Percentiles rank a stretch among this genome's conserved stretches.
Evolutionary conservation across 2,888 invertebrate species (phyloP).

Genomic region (Luffia ferchaultella): DNA sequence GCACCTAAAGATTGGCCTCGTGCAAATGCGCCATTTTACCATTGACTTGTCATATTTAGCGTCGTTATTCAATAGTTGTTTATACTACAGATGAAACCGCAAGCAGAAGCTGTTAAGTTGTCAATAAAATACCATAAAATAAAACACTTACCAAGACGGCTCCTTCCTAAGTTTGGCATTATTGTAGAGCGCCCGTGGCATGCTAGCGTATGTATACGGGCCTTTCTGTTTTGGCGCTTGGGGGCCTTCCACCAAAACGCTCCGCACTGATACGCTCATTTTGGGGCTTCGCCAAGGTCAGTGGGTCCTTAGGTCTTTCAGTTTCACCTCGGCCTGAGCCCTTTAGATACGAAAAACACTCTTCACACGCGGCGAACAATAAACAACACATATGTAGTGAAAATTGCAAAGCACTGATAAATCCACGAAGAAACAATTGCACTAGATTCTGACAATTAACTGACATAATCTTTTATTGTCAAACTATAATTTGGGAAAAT

Average conservation of each 20-base stretch:
- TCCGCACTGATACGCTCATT: conserved; percentile 49
- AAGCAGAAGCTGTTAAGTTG: no score
- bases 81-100: no score
- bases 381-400: conserved; percentile 36
- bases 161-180: conserved; percentile 59
- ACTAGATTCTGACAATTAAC: conserved; percentile 2
- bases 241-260: conserved; percentile 50
- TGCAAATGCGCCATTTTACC: no score
- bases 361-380: conserved; percentile 31
- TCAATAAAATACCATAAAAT: no score
- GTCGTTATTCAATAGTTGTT: no score
- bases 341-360: conserved; percentile 23
- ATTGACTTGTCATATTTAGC: no score
- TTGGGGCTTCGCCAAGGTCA: conserved; percentile 12
- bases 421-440: background rate
- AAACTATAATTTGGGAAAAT: background rate
- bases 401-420: background rate
- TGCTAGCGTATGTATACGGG: conserved; percentile 68
- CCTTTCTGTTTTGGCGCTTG: conserved; percentile 35
- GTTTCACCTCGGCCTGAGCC: conserved; percentile 8
- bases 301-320: background rate
- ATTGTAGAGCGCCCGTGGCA: conserved; percentile 68
- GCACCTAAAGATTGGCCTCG: no score
- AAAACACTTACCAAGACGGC: conserved; percentile 45
- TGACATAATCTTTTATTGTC: conserved; percentile 5